Evolutionary conservation across 1,140 invertebrate species (phyloP).

Genomic region (Propsilocerus akamusi): DNA sequence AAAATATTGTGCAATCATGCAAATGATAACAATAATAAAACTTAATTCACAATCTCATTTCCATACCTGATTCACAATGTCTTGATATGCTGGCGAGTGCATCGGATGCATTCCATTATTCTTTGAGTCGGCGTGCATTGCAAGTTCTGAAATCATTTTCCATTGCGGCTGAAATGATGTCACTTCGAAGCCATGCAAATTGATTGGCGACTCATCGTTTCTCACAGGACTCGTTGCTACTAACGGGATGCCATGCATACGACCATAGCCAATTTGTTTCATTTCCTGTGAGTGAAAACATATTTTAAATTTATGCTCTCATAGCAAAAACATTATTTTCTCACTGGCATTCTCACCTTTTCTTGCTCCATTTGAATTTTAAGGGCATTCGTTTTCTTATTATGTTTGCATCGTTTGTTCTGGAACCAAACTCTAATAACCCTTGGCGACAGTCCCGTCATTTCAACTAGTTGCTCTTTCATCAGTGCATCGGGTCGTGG

Average conservation of each 20-base stretch:
- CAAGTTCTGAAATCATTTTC: slow-evolving; percentile 92
- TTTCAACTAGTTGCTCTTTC: slow-evolving; percentile 98
- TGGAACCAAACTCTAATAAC: slow-evolving; percentile 99
- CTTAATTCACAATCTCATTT: no score
- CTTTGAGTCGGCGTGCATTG: slow-evolving; percentile 82
- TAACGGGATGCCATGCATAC: slow-evolving; percentile 91
- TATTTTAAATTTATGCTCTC: not conserved
- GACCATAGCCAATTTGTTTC: slow-evolving; percentile 73
- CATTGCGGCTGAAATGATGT: slow-evolving; percentile 92
- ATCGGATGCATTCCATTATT: slow-evolving; percentile 40
- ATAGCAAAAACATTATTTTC: no score
- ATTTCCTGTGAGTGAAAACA: slow-evolving; percentile 49
- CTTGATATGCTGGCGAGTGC: slow-evolving; percentile 81
- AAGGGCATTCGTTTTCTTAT: slow-evolving; percentile 91
- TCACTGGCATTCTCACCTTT: no score
- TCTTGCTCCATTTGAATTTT: slow-evolving; percentile 95
- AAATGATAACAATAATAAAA: not conserved
- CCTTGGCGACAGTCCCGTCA: slow-evolving; percentile 87
- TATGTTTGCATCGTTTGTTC: slow-evolving; percentile 98
- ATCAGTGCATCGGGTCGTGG: slow-evolving; percentile 94
- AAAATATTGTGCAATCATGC: not conserved
- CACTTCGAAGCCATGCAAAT: slow-evolving; percentile 73
- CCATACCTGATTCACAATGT: slow-evolving; percentile 81
- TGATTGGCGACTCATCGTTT: slow-evolving; percentile 65
- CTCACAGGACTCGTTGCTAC: slow-evolving; percentile 87